These are phyloP conservation scores for Empis livida DNA, from an alignment of 2,888 invertebrate species.

Conservation along the genomic window DNA sequence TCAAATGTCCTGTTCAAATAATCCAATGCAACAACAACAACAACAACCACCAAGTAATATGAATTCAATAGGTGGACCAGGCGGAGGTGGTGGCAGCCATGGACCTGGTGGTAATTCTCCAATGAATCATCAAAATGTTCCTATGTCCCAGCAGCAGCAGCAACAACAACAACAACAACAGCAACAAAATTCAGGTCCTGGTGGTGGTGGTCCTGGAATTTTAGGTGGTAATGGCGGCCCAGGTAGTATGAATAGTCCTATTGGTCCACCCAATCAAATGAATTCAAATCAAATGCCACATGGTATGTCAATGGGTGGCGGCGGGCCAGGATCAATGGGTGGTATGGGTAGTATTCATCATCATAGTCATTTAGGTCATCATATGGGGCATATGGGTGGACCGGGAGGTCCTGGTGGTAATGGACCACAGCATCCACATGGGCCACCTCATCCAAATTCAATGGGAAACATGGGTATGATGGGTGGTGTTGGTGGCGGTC, in stretches of 20 bases:
- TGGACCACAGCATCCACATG: slow-evolving; percentile 16
- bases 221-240: slow-evolving; percentile 16
- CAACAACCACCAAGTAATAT: slow-evolving; percentile 32
- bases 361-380: slow-evolving; percentile 13
- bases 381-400: slow-evolving; percentile 30
- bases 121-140: slow-evolving; percentile 33
- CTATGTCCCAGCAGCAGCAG: slow-evolving; percentile 25
- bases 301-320: slow-evolving; percentile 18
- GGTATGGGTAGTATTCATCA: slow-evolving; percentile 18
- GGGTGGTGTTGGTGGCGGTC: slow-evolving; percentile 24
- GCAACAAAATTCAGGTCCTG: slow-evolving; percentile 24
- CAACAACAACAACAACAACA: slow-evolving; percentile 36
- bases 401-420: slow-evolving; percentile 37
- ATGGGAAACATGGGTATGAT: slow-evolving; percentile 43
- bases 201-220: slow-evolving; percentile 16
- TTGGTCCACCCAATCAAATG: not conserved
- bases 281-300: not conserved
- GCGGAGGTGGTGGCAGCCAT: slow-evolving; percentile 15
- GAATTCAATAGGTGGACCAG: slow-evolving; percentile 35
- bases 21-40: slow-evolving; percentile 5
- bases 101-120: slow-evolving; percentile 18
- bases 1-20: slow-evolving; percentile 36
- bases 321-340: slow-evolving; percentile 31
- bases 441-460: slow-evolving; percentile 18
- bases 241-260: slow-evolving; percentile 13